Evolutionary conservation across 2,888 invertebrate genomes (phyloP), one percentile per base, ranked within the genome.

Genomic region (Harpalus rubripes): DNA sequence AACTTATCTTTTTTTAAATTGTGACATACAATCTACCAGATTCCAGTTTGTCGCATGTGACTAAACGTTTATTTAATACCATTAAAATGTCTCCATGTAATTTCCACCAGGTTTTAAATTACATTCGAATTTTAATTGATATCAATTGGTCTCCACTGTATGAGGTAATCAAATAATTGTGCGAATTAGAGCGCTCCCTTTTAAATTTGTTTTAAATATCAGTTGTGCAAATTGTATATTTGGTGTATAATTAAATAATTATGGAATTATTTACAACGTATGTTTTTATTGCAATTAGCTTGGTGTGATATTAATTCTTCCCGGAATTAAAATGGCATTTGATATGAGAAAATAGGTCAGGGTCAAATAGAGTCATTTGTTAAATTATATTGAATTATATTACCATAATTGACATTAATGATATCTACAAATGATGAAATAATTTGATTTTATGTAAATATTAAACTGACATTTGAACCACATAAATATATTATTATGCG

Each of bases 241-340:
- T 22, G 26, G 63, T 63, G 22, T 63, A 18, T 26, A 18, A 63
- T 63, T 63, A 63, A 63, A 63, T 63, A 63, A 63, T 63, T 63
- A 61, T 61, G 8, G 18, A 61, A 18, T 61, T 61, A 63, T 63
- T 63, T 63, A 12, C 63, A 18, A 12, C 63, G 12, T 63, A 22
- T 18, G 63, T 63, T 63, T 18, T 22, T 63, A 22, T 63, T 63
- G 8, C 63, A 63, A 63, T 63, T 8, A 63, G 10, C 32, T 0
- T 52, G 12, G 10, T 18, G 63, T 18, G 63, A 26, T 10, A 63
- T 18, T 59, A 63, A 26, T 63, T 7, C 12, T 63, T 63, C 63
- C 63, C 63, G 63, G 63, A 63, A 63, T 63, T 63, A 22, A 63
- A 61, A 63, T 63, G 63, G 26, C 63, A 63, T 63, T 63, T 63